Evolutionary conservation across 1,140 invertebrate genomes (phyloP).

Genomic region (Drosophila kikkawai): DNA sequence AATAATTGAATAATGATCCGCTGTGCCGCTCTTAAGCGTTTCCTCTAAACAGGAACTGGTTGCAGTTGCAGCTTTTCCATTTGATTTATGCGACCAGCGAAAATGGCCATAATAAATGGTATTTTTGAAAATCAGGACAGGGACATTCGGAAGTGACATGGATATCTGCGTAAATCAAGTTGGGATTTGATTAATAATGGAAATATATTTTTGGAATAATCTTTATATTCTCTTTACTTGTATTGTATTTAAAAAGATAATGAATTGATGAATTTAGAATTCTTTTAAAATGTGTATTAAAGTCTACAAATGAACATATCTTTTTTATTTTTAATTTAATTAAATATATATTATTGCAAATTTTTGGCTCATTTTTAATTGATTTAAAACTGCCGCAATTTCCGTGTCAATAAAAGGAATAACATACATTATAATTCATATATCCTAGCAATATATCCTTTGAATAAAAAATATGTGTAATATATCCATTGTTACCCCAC

Average conservation of each 20-base stretch:
- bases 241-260: too few relatives aligned
- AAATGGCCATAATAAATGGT: slow-evolving; percentile 39
- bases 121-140: slow-evolving; percentile 12
- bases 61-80: slow-evolving; percentile 31
- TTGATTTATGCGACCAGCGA: slow-evolving; percentile 31
- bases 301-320: too few relatives aligned
- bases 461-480: slow-evolving; percentile 2
- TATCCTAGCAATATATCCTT: neutral
- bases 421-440: neutral
- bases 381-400: neutral
- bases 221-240: neutral
- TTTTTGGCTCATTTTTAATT: neutral
- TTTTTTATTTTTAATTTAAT: too few relatives aligned
- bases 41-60: slow-evolving; percentile 28
- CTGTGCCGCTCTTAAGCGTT: slow-evolving; percentile 20
- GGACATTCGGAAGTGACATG: neutral
- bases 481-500: neutral
- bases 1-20: slow-evolving; percentile 61
- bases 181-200: slow-evolving; percentile 27
- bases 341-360: neutral
- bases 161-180: slow-evolving; percentile 37
- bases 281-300: too few relatives aligned
- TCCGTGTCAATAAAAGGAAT: neutral
- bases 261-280: too few relatives aligned
- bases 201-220: slow-evolving; percentile 2